Percentiles rank a stretch among this genome's conserved stretches.
Evolutionary conservation across 2,113 vertebrate species (phyloP).

Genomic region (Alexandromys fortis): DNA sequence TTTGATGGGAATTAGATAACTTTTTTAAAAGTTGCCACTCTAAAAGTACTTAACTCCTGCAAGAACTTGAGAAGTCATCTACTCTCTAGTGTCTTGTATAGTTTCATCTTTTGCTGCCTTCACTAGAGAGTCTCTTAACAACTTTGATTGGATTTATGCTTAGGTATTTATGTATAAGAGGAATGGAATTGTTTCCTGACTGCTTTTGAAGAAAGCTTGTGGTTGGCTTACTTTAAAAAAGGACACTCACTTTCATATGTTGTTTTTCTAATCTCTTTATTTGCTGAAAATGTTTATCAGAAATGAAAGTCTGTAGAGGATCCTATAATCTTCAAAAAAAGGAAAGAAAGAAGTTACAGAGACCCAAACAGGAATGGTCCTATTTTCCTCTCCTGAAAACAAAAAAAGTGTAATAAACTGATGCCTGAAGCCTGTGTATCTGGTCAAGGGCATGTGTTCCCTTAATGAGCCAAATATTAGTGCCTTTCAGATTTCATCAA

Average conservation of each 20-base stretch:
- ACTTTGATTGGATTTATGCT: background rate
- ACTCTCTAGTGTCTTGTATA: background rate
- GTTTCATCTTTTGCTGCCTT: background rate
- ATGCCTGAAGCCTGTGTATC: background rate
- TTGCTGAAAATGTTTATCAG: background rate
- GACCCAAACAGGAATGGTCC: background rate
- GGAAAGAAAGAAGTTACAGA: background rate
- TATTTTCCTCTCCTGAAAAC: background rate
- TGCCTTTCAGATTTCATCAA: background rate
- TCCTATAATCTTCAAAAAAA: background rate
- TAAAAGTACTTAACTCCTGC: background rate
- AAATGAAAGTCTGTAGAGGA: background rate
- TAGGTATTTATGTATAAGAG: background rate
- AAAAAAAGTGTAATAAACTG: background rate
- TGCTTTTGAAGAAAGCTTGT: background rate
- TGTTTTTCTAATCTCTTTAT: background rate
- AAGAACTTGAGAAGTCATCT: background rate
- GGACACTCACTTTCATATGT: background rate
- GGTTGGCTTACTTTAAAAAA: background rate
- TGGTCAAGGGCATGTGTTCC: background rate
- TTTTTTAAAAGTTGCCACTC: background rate
- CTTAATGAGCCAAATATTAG: background rate
- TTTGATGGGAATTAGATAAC: background rate
- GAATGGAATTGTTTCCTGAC: background rate
- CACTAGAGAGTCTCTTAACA: background rate